A percentile compares a stretch with the other conserved stretches of the same genome.
Evolutionary conservation across 2,797 vertebrate genomes (phyloP).

Genomic region (Onychomys leucogaster): DNA sequence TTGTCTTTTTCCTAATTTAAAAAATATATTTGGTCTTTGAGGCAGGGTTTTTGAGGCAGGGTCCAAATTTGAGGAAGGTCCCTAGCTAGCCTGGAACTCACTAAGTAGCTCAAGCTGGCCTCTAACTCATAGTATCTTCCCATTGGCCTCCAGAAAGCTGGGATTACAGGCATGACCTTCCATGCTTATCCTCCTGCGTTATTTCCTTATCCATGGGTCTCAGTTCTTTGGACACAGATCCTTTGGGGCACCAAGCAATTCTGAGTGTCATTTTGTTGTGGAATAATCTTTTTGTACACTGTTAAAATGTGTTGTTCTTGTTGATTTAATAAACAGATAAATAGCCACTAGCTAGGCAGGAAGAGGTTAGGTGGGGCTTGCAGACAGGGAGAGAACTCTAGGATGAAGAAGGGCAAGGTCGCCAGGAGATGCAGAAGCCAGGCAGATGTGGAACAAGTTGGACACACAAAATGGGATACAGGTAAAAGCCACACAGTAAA

Average conservation of each 20-base stretch:
- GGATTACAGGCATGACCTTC: neutral
- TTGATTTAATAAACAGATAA: no score
- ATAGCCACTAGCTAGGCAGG: no score
- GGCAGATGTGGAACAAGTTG: no score
- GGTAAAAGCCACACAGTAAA: no score
- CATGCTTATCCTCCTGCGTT: neutral
- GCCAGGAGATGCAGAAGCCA: no score
- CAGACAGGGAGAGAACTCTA: no score
- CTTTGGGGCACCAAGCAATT: neutral
- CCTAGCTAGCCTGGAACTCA: neutral
- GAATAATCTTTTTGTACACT: no score
- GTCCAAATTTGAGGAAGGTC: no score
- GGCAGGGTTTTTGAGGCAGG: neutral
- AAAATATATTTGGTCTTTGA: neutral
- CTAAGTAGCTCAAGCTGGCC: neutral
- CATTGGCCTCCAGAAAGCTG: neutral
- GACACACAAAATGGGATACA: no score
- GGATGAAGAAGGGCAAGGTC: no score
- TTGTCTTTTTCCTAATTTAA: neutral
- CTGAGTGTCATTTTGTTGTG: neutral
- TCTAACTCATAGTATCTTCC: neutral
- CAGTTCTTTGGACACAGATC: neutral
- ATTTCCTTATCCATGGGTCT: neutral
- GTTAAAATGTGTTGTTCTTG: no score
- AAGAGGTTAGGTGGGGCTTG: no score